Evolutionary conservation across 2,888 invertebrate genomes (phyloP), one percentile per base, ranked within the genome.

Genomic region (Netelia virgata): DNA sequence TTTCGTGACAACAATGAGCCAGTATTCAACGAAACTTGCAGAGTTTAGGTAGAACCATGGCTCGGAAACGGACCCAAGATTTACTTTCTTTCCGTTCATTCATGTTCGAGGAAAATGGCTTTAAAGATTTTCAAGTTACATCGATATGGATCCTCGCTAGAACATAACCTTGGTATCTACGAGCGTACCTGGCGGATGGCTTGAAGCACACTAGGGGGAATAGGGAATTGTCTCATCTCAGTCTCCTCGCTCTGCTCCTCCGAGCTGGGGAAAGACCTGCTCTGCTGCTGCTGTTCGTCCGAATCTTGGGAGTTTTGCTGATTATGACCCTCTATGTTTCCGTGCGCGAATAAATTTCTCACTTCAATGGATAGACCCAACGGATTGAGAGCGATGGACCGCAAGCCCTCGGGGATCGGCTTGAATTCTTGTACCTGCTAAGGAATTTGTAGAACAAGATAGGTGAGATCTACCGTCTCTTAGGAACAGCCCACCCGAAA

Each of bases 321-420:
- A n/a, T 84, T 78, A 20, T 90, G 90, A 69, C 91, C 92, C 63
- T 92, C 91, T 53, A 92, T 91, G 50, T 91, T 92, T 80, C 91
- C 92, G 77, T 91, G 91, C 57, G 92, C 92, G 77, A 93, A 85
- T 14, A 92, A 88, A 74, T 92, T 92, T 69, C 90, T 88, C 8
- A 92, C 90, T 85, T 91, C 92, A 53, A 92, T 87, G n/a, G 92
- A 92, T 79, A 92, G 90, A 36, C 91, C 89, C 81, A 92, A 90
- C 2, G 90, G 89, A 73, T 90, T 90, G 41, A 92, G 66, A 18
- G 92, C 89, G 66, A 92, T 90, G 1, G 91, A 89, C 11, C 92
- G 91, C 20, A 89, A 89, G 68, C 88, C 90, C 85, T 90, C 91
- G 3, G 91, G 91, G 88, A 92, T 91, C 1, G 91, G 91, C 80